Evolutionary conservation across 2,888 invertebrate genomes (phyloP).

Genomic region (Tetheella fluctuosa): DNA sequence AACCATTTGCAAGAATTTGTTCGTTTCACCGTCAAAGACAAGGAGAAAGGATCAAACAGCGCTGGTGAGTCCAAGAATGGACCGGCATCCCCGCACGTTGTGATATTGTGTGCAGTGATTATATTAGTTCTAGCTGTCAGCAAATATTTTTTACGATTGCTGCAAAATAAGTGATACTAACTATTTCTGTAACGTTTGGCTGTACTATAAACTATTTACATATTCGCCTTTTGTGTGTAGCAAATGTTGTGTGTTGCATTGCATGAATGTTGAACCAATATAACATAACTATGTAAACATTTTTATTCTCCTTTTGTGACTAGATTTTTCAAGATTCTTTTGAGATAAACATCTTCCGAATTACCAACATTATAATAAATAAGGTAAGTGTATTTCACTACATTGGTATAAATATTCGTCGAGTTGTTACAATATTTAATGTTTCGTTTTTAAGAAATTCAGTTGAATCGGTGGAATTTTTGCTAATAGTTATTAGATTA

Average conservation of each 20-base stretch:
- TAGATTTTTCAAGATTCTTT: slow-evolving; percentile 22
- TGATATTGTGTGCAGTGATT: slow-evolving; percentile 78
- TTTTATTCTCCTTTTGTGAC: slow-evolving; percentile 16
- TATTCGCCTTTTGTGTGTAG: slow-evolving; percentile 37
- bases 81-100: slow-evolving; percentile 77
- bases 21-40: slow-evolving; percentile 82
- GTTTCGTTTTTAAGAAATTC: too few species aligned
- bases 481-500: too few species aligned
- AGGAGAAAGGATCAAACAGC: slow-evolving; percentile 80
- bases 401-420: background rate
- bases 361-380: slow-evolving; percentile 26
- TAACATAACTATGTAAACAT: slow-evolving; percentile 21
- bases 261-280: slow-evolving; percentile 56
- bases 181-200: slow-evolving; percentile 38
- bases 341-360: slow-evolving; percentile 9
- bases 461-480: too few species aligned
- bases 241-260: slow-evolving; percentile 50
- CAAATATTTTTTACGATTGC: slow-evolving; percentile 68
- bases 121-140: slow-evolving; percentile 74
- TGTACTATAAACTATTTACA: slow-evolving; percentile 37
- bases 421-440: background rate
- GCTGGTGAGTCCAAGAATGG: slow-evolving; percentile 75
- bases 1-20: slow-evolving; percentile 92
- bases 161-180: slow-evolving; percentile 64
- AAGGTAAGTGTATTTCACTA: slow-evolving; percentile 47